Percentiles rank a stretch among this genome's conserved stretches.
These are phyloP conservation scores for Anhinga rufa DNA, from an alignment of 2,113 vertebrate genomes.

Conservation along the genomic window DNA sequence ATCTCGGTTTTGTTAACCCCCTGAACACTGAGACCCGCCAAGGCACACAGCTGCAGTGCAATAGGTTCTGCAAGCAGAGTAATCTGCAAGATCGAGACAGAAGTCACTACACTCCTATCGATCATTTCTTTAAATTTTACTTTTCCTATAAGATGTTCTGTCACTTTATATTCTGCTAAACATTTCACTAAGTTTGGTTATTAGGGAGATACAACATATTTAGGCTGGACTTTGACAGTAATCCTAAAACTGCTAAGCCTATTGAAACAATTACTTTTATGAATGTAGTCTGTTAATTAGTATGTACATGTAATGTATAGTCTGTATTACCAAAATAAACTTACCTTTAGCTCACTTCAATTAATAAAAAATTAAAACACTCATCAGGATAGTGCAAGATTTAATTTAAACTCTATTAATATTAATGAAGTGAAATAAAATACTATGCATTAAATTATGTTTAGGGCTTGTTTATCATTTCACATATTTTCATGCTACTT, in stretches of 20 bases:
- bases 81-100: background rate
- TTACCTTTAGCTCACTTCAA: background rate
- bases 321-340: conserved; percentile 19
- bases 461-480: background rate
- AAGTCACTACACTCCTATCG: background rate
- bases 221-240: background rate
- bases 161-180: background rate
- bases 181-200: background rate
- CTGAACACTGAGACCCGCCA: background rate
- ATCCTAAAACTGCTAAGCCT: background rate
- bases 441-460: background rate
- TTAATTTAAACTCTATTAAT: conserved; percentile 53
- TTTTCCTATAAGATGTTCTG: background rate
- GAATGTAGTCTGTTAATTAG: background rate
- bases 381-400: background rate
- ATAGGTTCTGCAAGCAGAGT: background rate
- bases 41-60: fast-evolving
- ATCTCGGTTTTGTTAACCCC: background rate
- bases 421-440: conserved; percentile 33
- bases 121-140: background rate
- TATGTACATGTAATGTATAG: too few relatives aligned
- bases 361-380: conserved; percentile 40
- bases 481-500: background rate
- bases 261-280: background rate
- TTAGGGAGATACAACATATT: background rate